Base-by-base conservation (phyloP, 2,797 vertebrate species). In the Podarcis lilfordi region DNA sequence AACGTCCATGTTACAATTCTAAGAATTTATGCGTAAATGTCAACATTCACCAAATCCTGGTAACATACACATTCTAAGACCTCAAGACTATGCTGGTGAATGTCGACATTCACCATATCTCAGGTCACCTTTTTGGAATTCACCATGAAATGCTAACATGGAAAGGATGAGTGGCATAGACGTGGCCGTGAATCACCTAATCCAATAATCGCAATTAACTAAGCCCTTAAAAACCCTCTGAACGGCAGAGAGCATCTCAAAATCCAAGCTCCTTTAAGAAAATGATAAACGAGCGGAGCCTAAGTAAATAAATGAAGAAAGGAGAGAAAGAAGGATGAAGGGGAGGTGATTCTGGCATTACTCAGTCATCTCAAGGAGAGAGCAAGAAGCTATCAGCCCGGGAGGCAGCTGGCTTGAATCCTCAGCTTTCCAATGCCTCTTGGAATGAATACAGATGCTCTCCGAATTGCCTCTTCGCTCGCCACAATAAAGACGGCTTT, bases 391-490 rank as follows among this genome's bases (percentile, higher is more conserved):
- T 92, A 79, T 93, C 94, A 89, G 88, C 85, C 15, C 94, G 90
- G 82, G 90, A 15, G 10, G 87, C 92, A 90, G 89, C 91, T 92
- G 80, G 93, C 92, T 55, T 95, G 92, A 93, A 91, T 88, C 90
- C 87, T 91, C 85, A 91, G 86, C 90, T 88, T 84, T 84, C 90
- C 92, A 90, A 91, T 37, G 71, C 93, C 84, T 91, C 88, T 64
- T 91, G 84, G 88, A 92, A 95, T 95, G 95, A 94, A 96, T 95
- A 94, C 94, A 95, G 95, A 95, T 95, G 94, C 87, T 91, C 77
- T 1, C 29, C 74, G 92, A 93, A 94, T 85, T 80, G 93, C 92
- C 90, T 92, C 45, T 3, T 81, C 35, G 80, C 25, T 59, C 37
- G 3, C 80, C 89, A 37, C 91, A 91, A 89, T 92, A 78, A 89